phyloP scores from a whole-genome alignment of 1,140 invertebrate species.

The Drosophila bipectinata region DNA sequence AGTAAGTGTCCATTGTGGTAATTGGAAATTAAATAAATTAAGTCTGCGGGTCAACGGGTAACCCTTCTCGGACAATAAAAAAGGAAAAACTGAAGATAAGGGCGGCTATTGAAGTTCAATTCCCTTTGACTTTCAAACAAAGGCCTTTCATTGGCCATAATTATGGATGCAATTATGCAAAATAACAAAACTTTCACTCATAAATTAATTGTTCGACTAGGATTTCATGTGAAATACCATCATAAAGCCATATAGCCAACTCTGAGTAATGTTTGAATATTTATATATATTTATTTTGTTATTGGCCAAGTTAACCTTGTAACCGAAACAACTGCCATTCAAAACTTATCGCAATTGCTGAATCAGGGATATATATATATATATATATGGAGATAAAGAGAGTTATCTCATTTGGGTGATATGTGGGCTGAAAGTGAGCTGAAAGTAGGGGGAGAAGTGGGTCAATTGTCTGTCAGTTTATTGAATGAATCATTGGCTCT shows the following conservation, averaged over 20 bases:
- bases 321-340: constrained; percentile 18
- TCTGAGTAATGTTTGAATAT: constrained; percentile 63
- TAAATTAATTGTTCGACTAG: constrained; percentile 70
- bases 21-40: constrained; percentile 76
- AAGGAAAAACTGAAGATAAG: constrained; percentile 66
- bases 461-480: constrained; percentile 37
- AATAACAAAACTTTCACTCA: constrained; percentile 76
- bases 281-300: constrained; percentile 42
- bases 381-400: constrained; percentile 19
- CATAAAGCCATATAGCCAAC: constrained; percentile 44
- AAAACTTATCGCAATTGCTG: constrained; percentile 45
- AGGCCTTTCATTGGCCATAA: constrained; percentile 57
- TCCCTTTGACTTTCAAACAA: constrained; percentile 38
- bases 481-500: background rate
- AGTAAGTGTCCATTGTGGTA: constrained; percentile 34
- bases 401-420: constrained; percentile 45
- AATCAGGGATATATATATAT: constrained; percentile 39
- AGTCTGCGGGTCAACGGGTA: constrained; percentile 71
- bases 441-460: constrained; percentile 33
- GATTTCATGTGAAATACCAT: constrained; percentile 22
- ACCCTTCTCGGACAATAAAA: background rate
- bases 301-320: constrained; percentile 61
- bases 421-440: constrained; percentile 35
- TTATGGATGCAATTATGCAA: constrained; percentile 75
- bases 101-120: constrained; percentile 48